Base-by-base conservation (phyloP, 1,140 invertebrate species). In the Zaprionus capensis region DNA sequence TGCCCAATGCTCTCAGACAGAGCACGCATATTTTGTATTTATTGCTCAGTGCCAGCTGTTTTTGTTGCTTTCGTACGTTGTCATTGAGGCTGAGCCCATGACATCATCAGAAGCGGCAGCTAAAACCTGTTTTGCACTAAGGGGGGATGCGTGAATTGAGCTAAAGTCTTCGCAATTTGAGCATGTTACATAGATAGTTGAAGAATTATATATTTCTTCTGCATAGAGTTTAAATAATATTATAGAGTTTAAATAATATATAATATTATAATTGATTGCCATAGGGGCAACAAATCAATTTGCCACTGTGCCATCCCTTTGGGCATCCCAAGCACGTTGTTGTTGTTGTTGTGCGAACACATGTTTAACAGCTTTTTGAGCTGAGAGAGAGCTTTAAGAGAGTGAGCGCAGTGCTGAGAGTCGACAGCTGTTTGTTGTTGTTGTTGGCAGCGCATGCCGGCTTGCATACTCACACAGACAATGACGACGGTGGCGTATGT, bases 341-440 rank as follows among this genome's bases (percentile, higher is more conserved):
- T 46, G 46, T 53, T 56, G 56, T 66, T 46, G 46, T 62, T 64
- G 36, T 64, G 34, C 57, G 72, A 76, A 76, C 82, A 85, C 82
- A 82, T 76, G 71, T 71, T 74, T 51, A 69, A 53, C 67, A 61
- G 41, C 36, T 64, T 51, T 65, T 64, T 9, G 34, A 15, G 24
- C 34, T 65, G 78, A 76, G 71, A 46, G 76, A 51, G 76, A 82
- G 82, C 76, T 87, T 86, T 86, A 84, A 81, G 82, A 85, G 82
- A 59, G 20, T 44, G 59, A 4, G 22, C 7, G 41, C n/a, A 15
- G 14, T n/a, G 15, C 41, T 11, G n/a, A 53, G 22, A 26, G 53
- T 12, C 7, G 38, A 71, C 84, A 88, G 84, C 84, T 84, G 84
- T 78, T 15, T 38, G 36, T 69, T 69, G 72, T 80, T 84, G 64